Evolutionary conservation across 2,888 invertebrate species (phyloP).

Genomic region (Andrena marginata): DNA sequence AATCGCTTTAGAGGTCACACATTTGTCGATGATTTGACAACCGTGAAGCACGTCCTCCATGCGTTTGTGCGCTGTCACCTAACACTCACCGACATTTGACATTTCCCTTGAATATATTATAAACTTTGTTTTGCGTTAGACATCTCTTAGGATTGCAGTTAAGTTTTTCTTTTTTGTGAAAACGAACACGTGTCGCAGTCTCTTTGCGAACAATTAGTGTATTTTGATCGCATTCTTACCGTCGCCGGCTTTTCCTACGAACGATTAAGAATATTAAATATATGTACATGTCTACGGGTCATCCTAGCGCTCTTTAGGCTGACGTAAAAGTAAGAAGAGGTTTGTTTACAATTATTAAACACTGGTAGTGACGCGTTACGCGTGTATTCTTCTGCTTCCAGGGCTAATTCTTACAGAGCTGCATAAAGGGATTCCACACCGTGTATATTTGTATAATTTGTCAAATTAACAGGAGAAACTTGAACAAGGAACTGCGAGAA

Average conservation of each 20-base stretch:
- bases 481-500: too few relatives aligned
- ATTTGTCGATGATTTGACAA: not conserved
- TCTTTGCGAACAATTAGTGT: not conserved
- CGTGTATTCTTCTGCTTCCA: too few relatives aligned
- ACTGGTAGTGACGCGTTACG: too few relatives aligned
- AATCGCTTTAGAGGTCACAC: not conserved
- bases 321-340: not conserved
- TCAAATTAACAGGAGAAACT: too few relatives aligned
- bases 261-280: not conserved
- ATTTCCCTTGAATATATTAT: not conserved
- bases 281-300: too few relatives aligned
- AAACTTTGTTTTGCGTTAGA: not conserved
- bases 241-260: not conserved
- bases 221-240: not conserved
- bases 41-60: not conserved
- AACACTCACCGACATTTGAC: not conserved
- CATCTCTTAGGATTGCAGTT: not conserved
- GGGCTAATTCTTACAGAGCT: too few relatives aligned
- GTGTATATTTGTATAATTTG: too few relatives aligned
- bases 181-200: not conserved
- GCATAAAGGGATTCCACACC: too few relatives aligned
- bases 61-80: not conserved
- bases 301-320: not conserved
- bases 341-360: not conserved
- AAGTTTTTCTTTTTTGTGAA: not conserved